Evolutionary conservation across 2,888 invertebrate species (phyloP).

Genomic region (Tanypteryx hageni): DNA sequence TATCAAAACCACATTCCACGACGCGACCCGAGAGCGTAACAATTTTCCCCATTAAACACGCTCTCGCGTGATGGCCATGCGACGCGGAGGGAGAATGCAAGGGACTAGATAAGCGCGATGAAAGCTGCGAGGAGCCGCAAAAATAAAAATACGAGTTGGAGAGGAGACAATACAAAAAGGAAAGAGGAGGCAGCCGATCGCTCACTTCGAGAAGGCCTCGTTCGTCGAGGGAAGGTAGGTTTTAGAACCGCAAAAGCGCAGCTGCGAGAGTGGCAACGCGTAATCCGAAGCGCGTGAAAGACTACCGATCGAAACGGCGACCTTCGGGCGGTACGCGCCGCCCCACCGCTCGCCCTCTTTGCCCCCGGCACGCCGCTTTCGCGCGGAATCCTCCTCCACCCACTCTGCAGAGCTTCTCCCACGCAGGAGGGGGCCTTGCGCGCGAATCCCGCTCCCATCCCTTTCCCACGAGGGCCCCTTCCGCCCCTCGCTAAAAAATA

Average conservation of each 20-base stretch:
- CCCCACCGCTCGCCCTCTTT: not conserved
- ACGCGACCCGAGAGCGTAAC: not conserved
- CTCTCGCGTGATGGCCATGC: not conserved
- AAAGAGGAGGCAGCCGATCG: too few species aligned
- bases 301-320: not conserved
- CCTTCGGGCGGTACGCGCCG: not conserved
- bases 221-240: not conserved
- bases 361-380: not conserved
- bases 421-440: not conserved
- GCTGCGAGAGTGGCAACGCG: not conserved
- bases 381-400: not conserved
- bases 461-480: too few species aligned
- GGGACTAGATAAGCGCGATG: not conserved
- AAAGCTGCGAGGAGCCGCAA: too few species aligned
- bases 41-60: not conserved
- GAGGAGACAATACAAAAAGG: too few species aligned
- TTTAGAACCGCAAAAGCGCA: not conserved
- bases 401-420: not conserved
- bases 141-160: too few species aligned
- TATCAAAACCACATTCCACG: conserved; percentile 36
- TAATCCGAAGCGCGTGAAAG: not conserved
- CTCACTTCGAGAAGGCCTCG: too few species aligned
- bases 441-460: too few species aligned
- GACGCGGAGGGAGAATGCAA: not conserved
- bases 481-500: not conserved